These are phyloP conservation scores for Mnemiopsis leidyi DNA, from an alignment of 37 sponge, comb jelly and placozoan genomes.

Conservation along the genomic window DNA sequence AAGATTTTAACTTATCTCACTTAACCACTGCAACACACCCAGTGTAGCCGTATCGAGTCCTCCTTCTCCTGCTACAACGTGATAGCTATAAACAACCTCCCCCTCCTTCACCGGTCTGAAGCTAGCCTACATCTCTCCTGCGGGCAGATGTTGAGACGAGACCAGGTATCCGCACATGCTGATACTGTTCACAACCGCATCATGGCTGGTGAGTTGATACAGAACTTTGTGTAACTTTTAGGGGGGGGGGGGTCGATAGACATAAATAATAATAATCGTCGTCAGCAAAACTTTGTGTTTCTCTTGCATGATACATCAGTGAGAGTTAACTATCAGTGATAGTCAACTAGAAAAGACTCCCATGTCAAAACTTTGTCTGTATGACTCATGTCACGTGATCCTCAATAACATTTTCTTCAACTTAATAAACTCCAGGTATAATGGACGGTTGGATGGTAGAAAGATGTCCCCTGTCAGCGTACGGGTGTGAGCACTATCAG, in stretches of 20 bases:
- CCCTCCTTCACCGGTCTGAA: conserved; percentile 17
- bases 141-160: conserved; percentile 39
- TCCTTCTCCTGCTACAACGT: conserved; percentile 61
- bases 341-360: too few species aligned
- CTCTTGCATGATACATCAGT: too few species aligned
- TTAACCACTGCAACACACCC: too few species aligned
- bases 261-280: too few species aligned
- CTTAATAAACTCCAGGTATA: conserved; percentile 40
- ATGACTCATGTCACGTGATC: too few species aligned
- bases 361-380: too few species aligned
- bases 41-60: conserved; percentile 19
- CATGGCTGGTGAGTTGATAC: conserved; percentile 34
- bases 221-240: too few species aligned
- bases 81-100: conserved; percentile 62
- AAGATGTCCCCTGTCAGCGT: conserved; percentile 37
- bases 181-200: conserved; percentile 49
- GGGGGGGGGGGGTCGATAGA: too few species aligned
- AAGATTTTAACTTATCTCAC: too few species aligned
- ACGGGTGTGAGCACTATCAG: conserved; percentile 44
- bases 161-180: neutral
- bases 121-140: conserved; percentile 43
- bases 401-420: too few species aligned
- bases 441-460: conserved; percentile 65
- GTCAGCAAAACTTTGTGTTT: too few species aligned
- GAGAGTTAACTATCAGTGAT: too few species aligned